Evolutionary conservation across 2,797 vertebrate genomes (phyloP), one percentile per base, ranked within the genome.

Genomic region (Amazonetta brasiliensis): DNA sequence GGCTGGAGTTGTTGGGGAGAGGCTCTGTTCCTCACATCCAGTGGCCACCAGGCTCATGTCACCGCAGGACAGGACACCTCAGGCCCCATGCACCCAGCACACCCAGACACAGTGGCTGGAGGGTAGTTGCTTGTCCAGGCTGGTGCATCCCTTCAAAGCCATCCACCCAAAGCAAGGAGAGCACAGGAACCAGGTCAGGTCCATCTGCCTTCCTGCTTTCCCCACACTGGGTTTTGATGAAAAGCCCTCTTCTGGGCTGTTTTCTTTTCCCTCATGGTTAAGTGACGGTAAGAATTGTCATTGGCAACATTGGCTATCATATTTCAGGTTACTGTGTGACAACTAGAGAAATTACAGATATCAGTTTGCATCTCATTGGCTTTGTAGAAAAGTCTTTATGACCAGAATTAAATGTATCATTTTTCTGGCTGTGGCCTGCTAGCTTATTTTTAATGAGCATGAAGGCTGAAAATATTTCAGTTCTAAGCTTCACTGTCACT

Each of bases 261-360:
- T n/a, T 62, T 60, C 35, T n/a, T 54, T 71, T 54, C 21, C 54
- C 46, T n/a, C 21, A 19, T 7, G 13, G 16, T 52, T 63, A 41
- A 35, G 15, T 6, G 21, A 43, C 6, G 19, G 31, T 23, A n/a
- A 5, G 7, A 43, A 35, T 33, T 3, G 0, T 7, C 30, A 14
- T 20, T 11, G 35, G 25, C 33, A 52, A 5, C 2, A 4, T 7
- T 33, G 2, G 4, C 28, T 19, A 13, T 25, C 3, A 2, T 20
- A 26, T 5, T 67, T 41, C 26, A n/a, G 26, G 10, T 56, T 35
- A 30, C 15, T 2, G 0, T 14, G 8, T 11, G n/a, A 26, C 25
- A 66, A 26, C 1, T 31, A 20, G 55, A 73, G 75, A 82, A 86
- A 73, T 46, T 18, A 69, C 16, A 60, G 33, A 22, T 13, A 19